Evolutionary conservation across 2,113 vertebrate species (phyloP).

Genomic region (Aleadryas rufinucha): DNA sequence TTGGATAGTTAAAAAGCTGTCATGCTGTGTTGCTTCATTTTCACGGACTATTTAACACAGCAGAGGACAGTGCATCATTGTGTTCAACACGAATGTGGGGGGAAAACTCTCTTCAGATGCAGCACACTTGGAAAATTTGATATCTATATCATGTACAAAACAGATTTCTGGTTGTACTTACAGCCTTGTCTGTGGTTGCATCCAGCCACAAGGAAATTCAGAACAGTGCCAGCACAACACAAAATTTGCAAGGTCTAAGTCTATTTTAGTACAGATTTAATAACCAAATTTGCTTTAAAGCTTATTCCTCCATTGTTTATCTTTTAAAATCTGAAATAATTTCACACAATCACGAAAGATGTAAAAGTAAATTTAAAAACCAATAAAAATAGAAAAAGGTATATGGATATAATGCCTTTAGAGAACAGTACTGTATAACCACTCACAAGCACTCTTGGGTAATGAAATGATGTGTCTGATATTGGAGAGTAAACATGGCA

Average conservation of each 20-base stretch:
- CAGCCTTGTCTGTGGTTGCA: background rate
- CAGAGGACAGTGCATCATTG: background rate
- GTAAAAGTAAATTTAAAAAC: background rate
- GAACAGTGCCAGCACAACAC: background rate
- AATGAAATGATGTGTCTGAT: background rate
- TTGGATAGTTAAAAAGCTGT: background rate
- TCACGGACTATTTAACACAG: background rate
- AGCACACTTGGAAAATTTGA: background rate
- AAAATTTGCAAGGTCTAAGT: background rate
- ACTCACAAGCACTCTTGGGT: background rate
- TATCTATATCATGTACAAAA: background rate
- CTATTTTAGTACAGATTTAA: background rate
- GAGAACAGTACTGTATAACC: background rate
- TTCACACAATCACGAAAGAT: background rate
- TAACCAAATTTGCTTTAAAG: background rate
- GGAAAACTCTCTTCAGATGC: background rate
- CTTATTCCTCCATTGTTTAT: background rate
- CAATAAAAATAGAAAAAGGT: background rate
- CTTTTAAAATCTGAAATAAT: background rate
- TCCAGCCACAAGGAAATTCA: background rate
- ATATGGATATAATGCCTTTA: background rate
- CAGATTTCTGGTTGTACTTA: background rate
- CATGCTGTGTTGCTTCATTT: background rate
- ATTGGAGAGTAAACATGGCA: background rate
- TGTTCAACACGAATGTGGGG: accelerated